Percentiles rank a stretch among this genome's conserved stretches.
These are phyloP conservation scores for Mesopsocus fuscifrons DNA, from an alignment of 2,888 invertebrate species.

Conservation along the genomic window DNA sequence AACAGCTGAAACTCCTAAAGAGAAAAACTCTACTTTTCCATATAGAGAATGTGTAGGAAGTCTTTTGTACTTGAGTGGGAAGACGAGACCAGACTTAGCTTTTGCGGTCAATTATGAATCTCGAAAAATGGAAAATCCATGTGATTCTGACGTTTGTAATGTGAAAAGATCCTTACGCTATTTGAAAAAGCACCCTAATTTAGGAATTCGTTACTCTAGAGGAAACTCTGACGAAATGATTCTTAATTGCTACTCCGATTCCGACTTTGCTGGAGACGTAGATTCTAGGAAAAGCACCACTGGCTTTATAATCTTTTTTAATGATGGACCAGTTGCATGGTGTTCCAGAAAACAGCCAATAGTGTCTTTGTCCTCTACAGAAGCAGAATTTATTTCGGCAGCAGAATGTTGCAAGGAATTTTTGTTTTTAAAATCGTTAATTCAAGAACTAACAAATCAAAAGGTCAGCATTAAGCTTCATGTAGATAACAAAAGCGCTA, in stretches of 20 bases:
- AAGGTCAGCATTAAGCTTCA: conserved; percentile 10
- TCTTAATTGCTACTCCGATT: conserved; percentile 15
- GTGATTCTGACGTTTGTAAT: conserved; percentile 9
- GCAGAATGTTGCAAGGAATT: conserved; percentile 16
- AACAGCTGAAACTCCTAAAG: neutral
- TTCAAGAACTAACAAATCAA: conserved; percentile 10
- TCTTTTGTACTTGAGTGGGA: conserved; percentile 11
- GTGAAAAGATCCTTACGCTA: conserved; percentile 13
- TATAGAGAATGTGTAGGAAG: conserved; percentile 13
- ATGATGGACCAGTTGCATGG: conserved; percentile 15
- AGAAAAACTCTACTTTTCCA: neutral
- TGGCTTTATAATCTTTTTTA: conserved; percentile 15
- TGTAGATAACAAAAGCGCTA: conserved; percentile 16
- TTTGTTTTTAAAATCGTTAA: conserved; percentile 13
- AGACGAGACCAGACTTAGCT: conserved; percentile 12
- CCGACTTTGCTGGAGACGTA: conserved; percentile 16
- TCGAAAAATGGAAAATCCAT: conserved; percentile 11
- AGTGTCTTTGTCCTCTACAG: conserved; percentile 17
- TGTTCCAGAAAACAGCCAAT: conserved; percentile 16
- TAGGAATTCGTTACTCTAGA: conserved; percentile 11
- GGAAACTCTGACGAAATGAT: neutral
- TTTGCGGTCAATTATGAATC: conserved; percentile 11
- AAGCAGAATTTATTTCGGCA: conserved; percentile 18
- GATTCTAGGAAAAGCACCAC: conserved; percentile 16
- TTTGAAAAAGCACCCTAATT: conserved; percentile 10